Base-by-base conservation (phyloP, 2,113 vertebrate species). In the Rhinogobius similis region DNA sequence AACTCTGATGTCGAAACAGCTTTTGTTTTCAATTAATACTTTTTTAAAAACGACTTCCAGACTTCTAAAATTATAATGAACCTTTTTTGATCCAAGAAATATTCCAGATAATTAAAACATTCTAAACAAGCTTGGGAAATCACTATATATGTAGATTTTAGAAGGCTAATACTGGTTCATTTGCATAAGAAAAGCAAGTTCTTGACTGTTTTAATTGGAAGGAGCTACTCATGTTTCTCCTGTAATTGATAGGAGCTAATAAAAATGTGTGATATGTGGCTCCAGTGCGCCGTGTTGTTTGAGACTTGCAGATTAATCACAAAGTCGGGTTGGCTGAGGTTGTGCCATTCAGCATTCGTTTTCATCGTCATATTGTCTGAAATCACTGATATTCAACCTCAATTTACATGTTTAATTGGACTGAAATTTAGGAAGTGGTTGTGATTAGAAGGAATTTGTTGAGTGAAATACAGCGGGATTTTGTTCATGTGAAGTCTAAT, bases 131-230 rank as follows among this genome's bases (percentile, higher is more conserved):
- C 86, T 70, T 39, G 66, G 52, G 48, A 68, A 87, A 90, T 79
- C 88, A 90, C 90, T 91, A 87, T 89, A 89, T 92, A 91, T 92
- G 89, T 85, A 90, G 91, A 93, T 91, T 64, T 62, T 62, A 63
- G 67, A 83, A 78, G 89, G 84, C 78, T 86, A 89, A 88, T 86
- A 70, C 27, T 62, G 68, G 66, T 63, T 32, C 52, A 84, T 89
- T 86, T 80, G 80, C 80, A 85, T 82, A 55, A 58, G 70, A 86
- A 86, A 84, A 78, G 80, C 65, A 13, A 48, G 39, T 72, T 70
- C 59, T 66, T 73, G 55, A 50, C 43, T 39, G n/a, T 67, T 73
- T 87, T 87, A 87, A 88, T 87, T 88, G 76, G 74, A 90, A 81
- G 43, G 26, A 59, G 71, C 72, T 58, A 73, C 63, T 50, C 21